Evolutionary conservation across 2,113 vertebrate genomes (phyloP).

Genomic region (Callaeas wilsoni): DNA sequence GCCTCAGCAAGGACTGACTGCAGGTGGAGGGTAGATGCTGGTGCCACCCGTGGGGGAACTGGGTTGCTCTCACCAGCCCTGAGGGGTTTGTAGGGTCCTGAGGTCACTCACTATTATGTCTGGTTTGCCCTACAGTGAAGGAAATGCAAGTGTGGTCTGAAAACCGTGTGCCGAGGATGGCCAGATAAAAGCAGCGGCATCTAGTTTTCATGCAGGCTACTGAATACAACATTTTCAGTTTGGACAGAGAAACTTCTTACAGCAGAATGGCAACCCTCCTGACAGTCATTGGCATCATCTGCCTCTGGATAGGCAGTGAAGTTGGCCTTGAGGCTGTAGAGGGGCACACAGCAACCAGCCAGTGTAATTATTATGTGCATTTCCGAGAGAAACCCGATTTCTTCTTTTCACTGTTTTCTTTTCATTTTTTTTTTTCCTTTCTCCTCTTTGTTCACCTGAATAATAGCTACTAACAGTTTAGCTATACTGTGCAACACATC

Average conservation of each 20-base stretch:
- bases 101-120: background rate
- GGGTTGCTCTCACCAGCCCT: background rate
- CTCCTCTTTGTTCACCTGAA: background rate
- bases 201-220: background rate
- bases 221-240: background rate
- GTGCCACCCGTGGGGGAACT: rapidly evolving
- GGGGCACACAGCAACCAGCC: background rate
- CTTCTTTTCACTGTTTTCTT: background rate
- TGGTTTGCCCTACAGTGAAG: background rate
- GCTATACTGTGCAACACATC: background rate
- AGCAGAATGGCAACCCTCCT: background rate
- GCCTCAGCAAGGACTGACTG: background rate
- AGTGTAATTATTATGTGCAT: background rate
- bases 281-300: background rate
- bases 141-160: background rate
- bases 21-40: rapidly evolving
- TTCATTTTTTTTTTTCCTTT: rapidly evolving
- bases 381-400: background rate
- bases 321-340: background rate
- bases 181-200: background rate
- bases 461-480: background rate
- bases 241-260: background rate
- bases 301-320: background rate
- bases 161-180: rapidly evolving
- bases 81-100: background rate